A percentile compares a stretch with the other conserved stretches of the same genome.
These are phyloP conservation scores for Bibio marci DNA, from an alignment of 2,888 invertebrate species.

Conservation along the genomic window DNA sequence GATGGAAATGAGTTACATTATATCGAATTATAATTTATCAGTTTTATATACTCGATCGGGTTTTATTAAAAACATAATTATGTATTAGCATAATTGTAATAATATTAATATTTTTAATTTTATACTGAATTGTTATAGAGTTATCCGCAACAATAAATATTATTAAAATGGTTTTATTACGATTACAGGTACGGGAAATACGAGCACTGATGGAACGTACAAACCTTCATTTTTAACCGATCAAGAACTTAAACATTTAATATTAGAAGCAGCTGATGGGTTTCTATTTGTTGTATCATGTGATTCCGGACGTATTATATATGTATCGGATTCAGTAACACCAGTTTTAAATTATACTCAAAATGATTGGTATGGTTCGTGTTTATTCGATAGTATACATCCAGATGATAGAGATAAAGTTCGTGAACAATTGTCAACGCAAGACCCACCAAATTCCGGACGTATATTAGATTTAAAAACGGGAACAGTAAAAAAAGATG, in stretches of 20 bases:
- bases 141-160: too few species aligned
- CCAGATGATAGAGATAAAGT: conserved; percentile 96
- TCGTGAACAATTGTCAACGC: conserved; percentile 90
- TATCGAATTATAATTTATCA: too few species aligned
- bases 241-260: conserved; percentile 96
- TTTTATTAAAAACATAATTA: too few species aligned
- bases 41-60: too few species aligned
- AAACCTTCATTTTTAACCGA: conserved; percentile 98
- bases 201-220: conserved; percentile 90
- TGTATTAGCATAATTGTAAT: too few species aligned
- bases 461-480: conserved; percentile 94
- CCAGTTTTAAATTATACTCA: conserved; percentile 95
- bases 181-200: conserved; percentile 85
- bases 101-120: too few species aligned
- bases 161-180: too few species aligned
- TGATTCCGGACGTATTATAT: conserved; percentile 92
- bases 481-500: conserved; percentile 97
- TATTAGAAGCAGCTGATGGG: conserved; percentile 97
- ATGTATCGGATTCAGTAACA: conserved; percentile 95
- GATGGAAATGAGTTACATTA: too few species aligned
- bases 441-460: conserved; percentile 90
- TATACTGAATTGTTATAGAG: too few species aligned
- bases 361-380: conserved; percentile 95
- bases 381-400: conserved; percentile 90
- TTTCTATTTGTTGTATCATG: conserved; percentile 73